Percentiles rank a stretch among this genome's conserved stretches.
Evolutionary conservation across 2,888 invertebrate genomes (phyloP).

Genomic region (Acanthopleura granulata): DNA sequence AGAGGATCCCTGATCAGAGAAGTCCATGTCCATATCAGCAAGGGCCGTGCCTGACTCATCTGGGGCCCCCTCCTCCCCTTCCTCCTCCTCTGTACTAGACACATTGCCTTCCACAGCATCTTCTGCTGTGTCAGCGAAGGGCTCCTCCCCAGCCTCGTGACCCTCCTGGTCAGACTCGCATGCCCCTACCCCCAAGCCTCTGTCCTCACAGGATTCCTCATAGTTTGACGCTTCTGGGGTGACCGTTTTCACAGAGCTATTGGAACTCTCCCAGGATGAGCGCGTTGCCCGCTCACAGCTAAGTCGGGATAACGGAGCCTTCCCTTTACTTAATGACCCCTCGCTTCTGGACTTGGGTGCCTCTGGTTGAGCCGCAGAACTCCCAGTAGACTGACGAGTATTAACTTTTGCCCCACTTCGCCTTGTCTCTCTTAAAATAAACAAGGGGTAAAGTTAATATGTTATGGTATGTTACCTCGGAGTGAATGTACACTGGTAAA

Average conservation of each 20-base stretch:
- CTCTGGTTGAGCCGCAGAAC: neutral
- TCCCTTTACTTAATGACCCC: neutral
- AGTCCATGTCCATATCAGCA: constrained; percentile 26
- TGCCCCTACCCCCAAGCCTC: neutral
- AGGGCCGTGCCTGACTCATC: constrained; percentile 25
- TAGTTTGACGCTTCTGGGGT: constrained; percentile 7
- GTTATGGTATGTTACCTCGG: neutral
- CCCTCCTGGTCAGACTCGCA: neutral
- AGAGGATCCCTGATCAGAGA: neutral
- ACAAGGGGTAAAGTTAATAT: neutral
- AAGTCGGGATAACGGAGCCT: neutral
- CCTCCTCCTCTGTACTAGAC: constrained; percentile 23
- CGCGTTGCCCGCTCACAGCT: neutral
- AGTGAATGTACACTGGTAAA: no score
- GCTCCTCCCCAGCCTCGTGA: neutral
- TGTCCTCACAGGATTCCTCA: constrained; percentile 1
- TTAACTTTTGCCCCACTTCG: neutral
- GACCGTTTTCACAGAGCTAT: neutral
- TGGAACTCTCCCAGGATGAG: neutral
- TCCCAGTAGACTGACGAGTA: neutral
- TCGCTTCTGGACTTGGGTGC: neutral
- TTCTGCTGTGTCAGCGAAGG: neutral
- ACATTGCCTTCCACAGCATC: constrained; percentile 22
- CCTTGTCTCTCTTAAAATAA: neutral
- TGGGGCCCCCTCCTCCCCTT: constrained; percentile 35